phyloP scores from a whole-genome alignment of 2,888 invertebrate genomes.

The Macrosoma leucophasiata region DNA sequence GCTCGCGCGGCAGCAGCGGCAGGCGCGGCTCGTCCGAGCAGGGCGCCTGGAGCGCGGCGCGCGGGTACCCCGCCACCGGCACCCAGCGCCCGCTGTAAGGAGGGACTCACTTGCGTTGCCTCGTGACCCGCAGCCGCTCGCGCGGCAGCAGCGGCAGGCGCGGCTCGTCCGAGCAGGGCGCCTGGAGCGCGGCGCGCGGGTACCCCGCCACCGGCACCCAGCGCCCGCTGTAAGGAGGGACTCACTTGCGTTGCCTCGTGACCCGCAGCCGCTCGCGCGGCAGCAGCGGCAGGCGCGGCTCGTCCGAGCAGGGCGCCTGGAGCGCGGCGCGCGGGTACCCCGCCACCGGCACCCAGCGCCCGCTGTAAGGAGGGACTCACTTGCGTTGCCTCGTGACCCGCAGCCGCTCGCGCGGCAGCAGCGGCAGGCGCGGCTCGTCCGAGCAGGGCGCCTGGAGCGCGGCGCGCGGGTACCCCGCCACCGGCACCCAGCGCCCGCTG shows the following conservation, averaged over 20 bases:
- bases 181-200: slow-evolving; percentile 50
- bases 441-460: slow-evolving; percentile 81
- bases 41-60: slow-evolving; percentile 75
- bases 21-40: slow-evolving; percentile 92
- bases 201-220: slow-evolving; percentile 78
- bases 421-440: slow-evolving; percentile 88
- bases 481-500: slow-evolving; percentile 87
- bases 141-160: slow-evolving; percentile 85
- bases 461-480: slow-evolving; percentile 40
- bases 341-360: slow-evolving; percentile 83
- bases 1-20: slow-evolving; percentile 80
- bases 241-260: slow-evolving; percentile 87
- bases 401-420: slow-evolving; percentile 82
- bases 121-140: slow-evolving; percentile 81
- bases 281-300: slow-evolving; percentile 86
- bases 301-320: slow-evolving; percentile 88
- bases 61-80: slow-evolving; percentile 66
- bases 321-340: slow-evolving; percentile 41
- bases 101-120: slow-evolving; percentile 86
- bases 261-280: slow-evolving; percentile 82
- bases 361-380: slow-evolving; percentile 79
- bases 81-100: slow-evolving; percentile 85
- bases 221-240: slow-evolving; percentile 81
- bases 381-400: slow-evolving; percentile 90
- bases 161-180: slow-evolving; percentile 91